phyloP scores from a whole-genome alignment of 2,888 invertebrate genomes.

The Lasioglossum morio region DNA sequence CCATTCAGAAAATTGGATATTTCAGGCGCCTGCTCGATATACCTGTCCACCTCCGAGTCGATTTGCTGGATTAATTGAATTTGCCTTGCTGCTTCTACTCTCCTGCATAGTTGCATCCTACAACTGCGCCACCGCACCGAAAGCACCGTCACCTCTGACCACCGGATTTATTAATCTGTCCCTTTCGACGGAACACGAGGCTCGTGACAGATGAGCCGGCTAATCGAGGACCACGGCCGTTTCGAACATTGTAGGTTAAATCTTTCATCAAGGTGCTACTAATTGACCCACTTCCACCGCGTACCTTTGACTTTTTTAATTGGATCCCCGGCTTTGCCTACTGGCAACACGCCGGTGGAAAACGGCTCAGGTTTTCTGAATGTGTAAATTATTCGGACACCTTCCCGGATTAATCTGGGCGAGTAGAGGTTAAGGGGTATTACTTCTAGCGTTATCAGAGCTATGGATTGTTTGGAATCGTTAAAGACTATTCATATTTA shows the following conservation, averaged over 20 bases:
- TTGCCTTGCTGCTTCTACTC: conserved; percentile 55
- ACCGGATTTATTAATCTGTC: conserved; percentile 77
- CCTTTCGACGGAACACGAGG: conserved; percentile 32
- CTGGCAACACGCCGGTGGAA: neutral
- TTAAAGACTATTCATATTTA: neutral
- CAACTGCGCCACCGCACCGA: conserved; percentile 15
- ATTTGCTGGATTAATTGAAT: conserved; percentile 80
- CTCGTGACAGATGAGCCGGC: conserved; percentile 35
- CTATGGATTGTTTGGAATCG: neutral
- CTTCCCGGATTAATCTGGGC: neutral
- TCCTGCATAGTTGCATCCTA: conserved; percentile 28
- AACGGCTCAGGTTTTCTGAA: neutral
- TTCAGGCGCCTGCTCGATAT: conserved; percentile 64
- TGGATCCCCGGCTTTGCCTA: neutral
- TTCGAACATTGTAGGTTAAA: neutral
- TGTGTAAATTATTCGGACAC: neutral
- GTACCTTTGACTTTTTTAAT: conserved; percentile 13
- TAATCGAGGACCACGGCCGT: conserved; percentile 1
- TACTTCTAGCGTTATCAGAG: neutral
- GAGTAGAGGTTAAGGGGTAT: neutral
- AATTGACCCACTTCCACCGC: conserved; percentile 22
- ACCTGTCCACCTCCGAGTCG: conserved; percentile 63
- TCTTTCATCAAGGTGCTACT: neutral
- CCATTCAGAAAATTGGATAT: conserved; percentile 83
- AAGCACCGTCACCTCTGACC: conserved; percentile 47